These are phyloP conservation scores for Cladopsammia gracilis DNA, from an alignment of 64 coral and sea anemone genomes.

Conservation along the genomic window DNA sequence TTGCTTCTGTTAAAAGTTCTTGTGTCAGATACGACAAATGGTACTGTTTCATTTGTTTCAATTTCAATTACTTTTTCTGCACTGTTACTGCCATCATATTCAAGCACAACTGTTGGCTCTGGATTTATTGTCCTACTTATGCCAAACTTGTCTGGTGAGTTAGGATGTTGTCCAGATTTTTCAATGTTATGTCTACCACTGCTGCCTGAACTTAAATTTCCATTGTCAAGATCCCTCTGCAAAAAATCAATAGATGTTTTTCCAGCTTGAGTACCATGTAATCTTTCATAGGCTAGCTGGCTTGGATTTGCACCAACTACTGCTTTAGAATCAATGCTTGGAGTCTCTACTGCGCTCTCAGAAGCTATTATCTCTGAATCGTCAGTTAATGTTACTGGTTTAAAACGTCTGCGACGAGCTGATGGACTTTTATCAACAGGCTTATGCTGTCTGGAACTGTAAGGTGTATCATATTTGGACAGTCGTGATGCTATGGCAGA, in stretches of 20 bases:
- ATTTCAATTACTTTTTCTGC: slow-evolving; percentile 2
- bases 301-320: not conserved
- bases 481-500: slow-evolving; percentile 22
- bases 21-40: not conserved
- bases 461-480: slow-evolving; percentile 37
- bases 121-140: not conserved
- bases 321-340: no score
- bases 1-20: not conserved
- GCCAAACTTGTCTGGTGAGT: not conserved
- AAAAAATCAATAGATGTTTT: not conserved
- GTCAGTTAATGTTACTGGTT: slow-evolving; percentile 20
- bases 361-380: not conserved
- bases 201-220: not conserved
- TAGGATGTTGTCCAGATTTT: not conserved
- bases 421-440: not conserved
- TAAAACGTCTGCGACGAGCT: slow-evolving; percentile 15
- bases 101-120: not conserved
- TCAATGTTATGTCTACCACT: not conserved
- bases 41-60: not conserved
- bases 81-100: not conserved
- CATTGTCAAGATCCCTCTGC: not conserved
- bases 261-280: not conserved
- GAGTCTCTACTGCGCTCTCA: not conserved
- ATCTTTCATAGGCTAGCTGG: not conserved
- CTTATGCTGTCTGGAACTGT: slow-evolving; percentile 39